A percentile compares a stretch with the other conserved stretches of the same genome.
Evolutionary conservation across 2,888 invertebrate genomes (phyloP).

Genomic region (Argynnis bischoffii): DNA sequence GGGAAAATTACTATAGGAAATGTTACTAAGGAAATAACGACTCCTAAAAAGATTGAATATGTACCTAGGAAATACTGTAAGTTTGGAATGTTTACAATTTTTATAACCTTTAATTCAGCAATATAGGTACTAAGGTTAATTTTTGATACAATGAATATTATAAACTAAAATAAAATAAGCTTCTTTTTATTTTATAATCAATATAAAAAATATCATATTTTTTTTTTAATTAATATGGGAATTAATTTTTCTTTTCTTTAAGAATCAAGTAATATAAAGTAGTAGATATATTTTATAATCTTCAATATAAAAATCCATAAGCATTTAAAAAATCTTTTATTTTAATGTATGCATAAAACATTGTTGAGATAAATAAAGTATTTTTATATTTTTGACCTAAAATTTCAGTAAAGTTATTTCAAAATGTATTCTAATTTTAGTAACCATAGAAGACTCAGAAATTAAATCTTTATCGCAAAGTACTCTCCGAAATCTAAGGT

Average conservation of each 20-base stretch:
- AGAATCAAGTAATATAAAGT: no score
- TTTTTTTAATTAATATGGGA: no score
- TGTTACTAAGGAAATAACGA: constrained; percentile 83
- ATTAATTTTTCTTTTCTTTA: no score
- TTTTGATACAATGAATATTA: no score
- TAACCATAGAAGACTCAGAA: constrained; percentile 76
- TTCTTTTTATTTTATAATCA: no score
- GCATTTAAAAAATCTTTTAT: no score
- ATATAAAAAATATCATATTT: no score
- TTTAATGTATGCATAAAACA: no score
- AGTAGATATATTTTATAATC: no score
- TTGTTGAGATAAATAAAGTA: background rate
- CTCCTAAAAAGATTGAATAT: constrained; percentile 87
- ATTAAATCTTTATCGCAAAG: constrained; percentile 85
- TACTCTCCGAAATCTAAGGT: constrained; percentile 90
- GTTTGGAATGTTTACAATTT: constrained; percentile 47
- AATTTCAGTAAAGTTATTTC: background rate
- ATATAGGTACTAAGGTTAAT: no score
- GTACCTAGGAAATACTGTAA: constrained; percentile 93
- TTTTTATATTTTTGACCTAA: background rate
- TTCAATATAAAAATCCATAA: no score
- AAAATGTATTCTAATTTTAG: constrained; percentile 48
- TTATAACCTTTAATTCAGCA: background rate
- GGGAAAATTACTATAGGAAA: constrained; percentile 88
- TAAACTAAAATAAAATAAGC: no score